Evolutionary conservation across 2,888 invertebrate genomes (phyloP).

Genomic region (Tuberolachnus salignus): DNA sequence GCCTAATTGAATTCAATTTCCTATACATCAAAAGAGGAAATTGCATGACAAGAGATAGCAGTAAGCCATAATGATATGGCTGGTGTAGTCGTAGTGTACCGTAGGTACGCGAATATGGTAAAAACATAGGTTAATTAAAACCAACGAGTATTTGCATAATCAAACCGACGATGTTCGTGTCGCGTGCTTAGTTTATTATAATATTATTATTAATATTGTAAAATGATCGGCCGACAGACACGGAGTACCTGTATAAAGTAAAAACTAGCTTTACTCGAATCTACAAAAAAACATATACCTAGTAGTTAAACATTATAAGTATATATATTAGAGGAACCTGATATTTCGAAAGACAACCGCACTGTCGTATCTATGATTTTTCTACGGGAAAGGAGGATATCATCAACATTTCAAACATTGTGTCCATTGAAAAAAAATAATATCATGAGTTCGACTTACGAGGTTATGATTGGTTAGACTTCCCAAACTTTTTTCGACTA

Average conservation of each 20-base stretch:
- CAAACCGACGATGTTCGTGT: constrained; percentile 21
- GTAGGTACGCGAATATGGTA: constrained; percentile 20
- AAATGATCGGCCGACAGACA: not conserved
- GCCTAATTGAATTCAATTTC: constrained; percentile 55
- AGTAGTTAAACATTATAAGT: no score
- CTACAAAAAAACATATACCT: no score
- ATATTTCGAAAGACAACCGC: no score
- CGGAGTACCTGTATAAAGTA: not conserved
- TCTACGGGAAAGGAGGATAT: no score
- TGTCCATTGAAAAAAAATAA: no score
- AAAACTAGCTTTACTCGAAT: no score
- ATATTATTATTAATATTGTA: not conserved
- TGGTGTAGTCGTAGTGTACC: constrained; percentile 2
- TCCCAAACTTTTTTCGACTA: no score
- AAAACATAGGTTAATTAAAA: constrained; percentile 49
- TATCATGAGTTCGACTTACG: no score
- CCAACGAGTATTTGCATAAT: constrained; percentile 29
- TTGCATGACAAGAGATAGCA: constrained; percentile 37
- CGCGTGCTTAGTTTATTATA: not conserved
- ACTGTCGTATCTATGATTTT: no score
- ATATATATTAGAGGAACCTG: no score
- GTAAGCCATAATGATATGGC: not conserved
- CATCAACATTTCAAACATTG: no score
- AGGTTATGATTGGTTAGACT: no score
- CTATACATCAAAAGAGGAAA: constrained; percentile 45